Evolutionary conservation across 2,797 vertebrate species (phyloP).

Genomic region (Scleropages formosus): DNA sequence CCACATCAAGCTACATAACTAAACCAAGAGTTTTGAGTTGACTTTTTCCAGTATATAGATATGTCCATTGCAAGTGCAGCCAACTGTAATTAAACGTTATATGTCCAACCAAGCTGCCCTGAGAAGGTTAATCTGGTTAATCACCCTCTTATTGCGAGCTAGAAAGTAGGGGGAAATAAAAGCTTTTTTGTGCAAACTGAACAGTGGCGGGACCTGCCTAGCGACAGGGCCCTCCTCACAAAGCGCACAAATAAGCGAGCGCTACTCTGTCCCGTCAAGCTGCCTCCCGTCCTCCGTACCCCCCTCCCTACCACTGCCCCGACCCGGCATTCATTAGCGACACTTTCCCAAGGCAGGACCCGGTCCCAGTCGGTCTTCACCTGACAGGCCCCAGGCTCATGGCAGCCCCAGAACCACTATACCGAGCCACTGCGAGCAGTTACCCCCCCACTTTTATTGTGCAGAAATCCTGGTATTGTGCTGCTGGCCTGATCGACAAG

Average conservation of each 20-base stretch:
- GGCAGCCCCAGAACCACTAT: slow-evolving; percentile 41
- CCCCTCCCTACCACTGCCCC: background rate
- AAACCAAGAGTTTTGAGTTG: too few relatives aligned
- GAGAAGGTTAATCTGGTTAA: slow-evolving; percentile 25
- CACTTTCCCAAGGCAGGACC: slow-evolving; percentile 69
- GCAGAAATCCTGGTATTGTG: slow-evolving; percentile 35
- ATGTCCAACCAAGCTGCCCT: background rate
- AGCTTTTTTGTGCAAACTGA: background rate
- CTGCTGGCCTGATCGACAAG: slow-evolving; percentile 25
- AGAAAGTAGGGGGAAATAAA: background rate
- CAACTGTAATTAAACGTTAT: slow-evolving; percentile 14
- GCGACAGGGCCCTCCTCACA: slow-evolving; percentile 3
- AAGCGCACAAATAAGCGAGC: slow-evolving; percentile 52
- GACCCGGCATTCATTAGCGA: slow-evolving; percentile 49
- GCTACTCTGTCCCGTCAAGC: slow-evolving; percentile 34
- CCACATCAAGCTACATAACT: too few relatives aligned
- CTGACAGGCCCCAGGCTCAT: slow-evolving; percentile 35
- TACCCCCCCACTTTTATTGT: slow-evolving; percentile 38
- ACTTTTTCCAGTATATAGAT: too few relatives aligned
- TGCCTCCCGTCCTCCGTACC: slow-evolving; percentile 53
- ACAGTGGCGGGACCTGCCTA: background rate
- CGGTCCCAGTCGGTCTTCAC: slow-evolving; percentile 54
- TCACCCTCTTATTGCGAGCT: background rate
- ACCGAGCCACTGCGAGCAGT: slow-evolving; percentile 51
- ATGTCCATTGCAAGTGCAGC: slow-evolving; percentile 1